Evolutionary conservation across 2,888 invertebrate species (phyloP), one percentile per base, ranked within the genome.

Genomic region (Tachina fera): DNA sequence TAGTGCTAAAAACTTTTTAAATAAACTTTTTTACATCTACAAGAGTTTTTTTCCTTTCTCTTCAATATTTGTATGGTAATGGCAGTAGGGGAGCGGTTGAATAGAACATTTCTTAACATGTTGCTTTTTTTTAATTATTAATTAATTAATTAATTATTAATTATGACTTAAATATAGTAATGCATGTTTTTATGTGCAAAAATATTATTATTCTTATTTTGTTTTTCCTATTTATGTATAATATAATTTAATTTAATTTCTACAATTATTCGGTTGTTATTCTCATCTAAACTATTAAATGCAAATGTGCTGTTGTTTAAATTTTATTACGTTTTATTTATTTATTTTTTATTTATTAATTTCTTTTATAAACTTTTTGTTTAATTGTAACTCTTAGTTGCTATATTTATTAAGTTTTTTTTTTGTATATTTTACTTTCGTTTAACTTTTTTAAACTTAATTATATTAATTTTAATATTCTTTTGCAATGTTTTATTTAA

Each of bases 251-350:
- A 72, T 82, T 77, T 76, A 31, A 51, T 81, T 51, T 77, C 63
- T 78, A 61, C 70, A 88, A 87, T 88, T 88, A 87, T 89, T 88
- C 88, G 84, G 78, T 88, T 89, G 87, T 88, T 90, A 22, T 53
- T 43, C 45, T 47, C 14, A 80, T 81, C 56, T 83, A 76, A 80
- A 75, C 67, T 80, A 80, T 86, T 89, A 82, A 89, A 80, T 90
- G 83, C 87, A 70, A 88, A 77, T 87, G 82, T 87, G 83, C 84
- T 86, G 79, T 88, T 70, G 68, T 78, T 87, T 85, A 88, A 49
- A 16, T 60, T 60, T 72, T 60, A 49, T 60, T 60, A 60, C 16
- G 47, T 60, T 60, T 68, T 86, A 84, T 76, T 53, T 71, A 1
- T n/a, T n/a, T n/a, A 31, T 53, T 78, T 71, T 83, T 22, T 67